phyloP scores from a whole-genome alignment of 2,113 vertebrate species.

The Psilopogon haemacephalus region DNA sequence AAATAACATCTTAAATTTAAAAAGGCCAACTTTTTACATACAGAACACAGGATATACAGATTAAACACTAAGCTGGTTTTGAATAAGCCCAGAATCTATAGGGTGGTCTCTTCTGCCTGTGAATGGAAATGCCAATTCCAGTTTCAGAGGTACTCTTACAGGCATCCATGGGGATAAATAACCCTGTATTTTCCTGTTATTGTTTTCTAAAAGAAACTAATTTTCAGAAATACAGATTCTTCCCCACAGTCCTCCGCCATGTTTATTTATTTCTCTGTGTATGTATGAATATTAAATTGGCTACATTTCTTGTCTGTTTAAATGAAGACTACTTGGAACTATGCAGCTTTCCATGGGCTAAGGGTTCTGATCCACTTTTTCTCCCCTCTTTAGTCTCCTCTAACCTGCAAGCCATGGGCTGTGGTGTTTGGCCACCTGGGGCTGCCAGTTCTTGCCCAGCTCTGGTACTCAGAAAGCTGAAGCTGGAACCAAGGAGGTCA shows the following conservation, averaged over 20 bases:
- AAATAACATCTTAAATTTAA: constrained; percentile 71
- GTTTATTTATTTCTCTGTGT: too few species aligned
- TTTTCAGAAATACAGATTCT: background rate
- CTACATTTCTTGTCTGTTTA: too few species aligned
- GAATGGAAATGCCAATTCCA: background rate
- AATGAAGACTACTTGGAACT: too few species aligned
- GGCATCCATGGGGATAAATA: background rate
- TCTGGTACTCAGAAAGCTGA: background rate
- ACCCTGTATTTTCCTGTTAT: too few species aligned
- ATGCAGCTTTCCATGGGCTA: too few species aligned
- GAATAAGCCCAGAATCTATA: background rate
- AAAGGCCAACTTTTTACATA: constrained; percentile 48
- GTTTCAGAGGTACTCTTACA: background rate
- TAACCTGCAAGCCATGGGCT: background rate
- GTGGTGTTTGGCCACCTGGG: accelerated
- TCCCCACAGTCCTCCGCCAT: too few species aligned
- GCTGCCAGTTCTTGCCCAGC: background rate
- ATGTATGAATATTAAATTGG: too few species aligned
- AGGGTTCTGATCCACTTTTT: too few species aligned
- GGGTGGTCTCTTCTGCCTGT: background rate
- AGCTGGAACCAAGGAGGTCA: background rate
- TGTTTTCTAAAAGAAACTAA: background rate
- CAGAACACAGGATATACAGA: background rate
- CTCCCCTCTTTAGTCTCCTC: too few species aligned
- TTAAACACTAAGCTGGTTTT: constrained; percentile 4